Evolutionary conservation across 1,140 invertebrate genomes (phyloP).

Genomic region (Campoletis sonorensis): DNA sequence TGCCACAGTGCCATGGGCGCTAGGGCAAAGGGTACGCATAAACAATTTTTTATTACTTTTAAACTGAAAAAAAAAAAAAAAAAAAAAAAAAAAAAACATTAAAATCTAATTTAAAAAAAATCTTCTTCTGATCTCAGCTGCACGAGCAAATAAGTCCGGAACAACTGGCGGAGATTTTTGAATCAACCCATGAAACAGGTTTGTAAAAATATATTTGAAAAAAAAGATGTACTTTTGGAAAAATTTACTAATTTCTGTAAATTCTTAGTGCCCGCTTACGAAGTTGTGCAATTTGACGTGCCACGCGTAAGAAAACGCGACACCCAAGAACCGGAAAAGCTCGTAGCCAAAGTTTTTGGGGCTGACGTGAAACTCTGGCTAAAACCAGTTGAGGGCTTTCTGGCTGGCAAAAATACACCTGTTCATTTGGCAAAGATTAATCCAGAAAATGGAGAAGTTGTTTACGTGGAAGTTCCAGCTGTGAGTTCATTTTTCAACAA

Average conservation of each 20-base stretch:
- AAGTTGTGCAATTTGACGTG: background rate
- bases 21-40: background rate
- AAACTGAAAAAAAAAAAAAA: too few relatives aligned
- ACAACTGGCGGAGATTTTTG: background rate
- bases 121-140: background rate
- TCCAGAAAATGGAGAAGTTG: background rate
- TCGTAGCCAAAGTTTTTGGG: background rate
- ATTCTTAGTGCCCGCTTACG: slow-evolving; percentile 1
- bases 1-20: background rate
- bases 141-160: background rate
- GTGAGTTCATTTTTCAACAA: background rate
- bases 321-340: background rate
- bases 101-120: too few relatives aligned
- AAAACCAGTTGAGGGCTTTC: background rate
- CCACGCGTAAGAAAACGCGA: background rate
- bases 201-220: background rate
- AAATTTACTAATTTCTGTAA: background rate
- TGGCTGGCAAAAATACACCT: background rate
- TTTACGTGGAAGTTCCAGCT: background rate
- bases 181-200: background rate
- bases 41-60: background rate
- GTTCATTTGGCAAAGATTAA: background rate
- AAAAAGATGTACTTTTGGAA: background rate
- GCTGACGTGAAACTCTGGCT: background rate
- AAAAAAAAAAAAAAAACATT: too few relatives aligned